These are phyloP conservation scores for Paracyclopina nana DNA, from an alignment of 1,140 invertebrate genomes.

Conservation along the genomic window DNA sequence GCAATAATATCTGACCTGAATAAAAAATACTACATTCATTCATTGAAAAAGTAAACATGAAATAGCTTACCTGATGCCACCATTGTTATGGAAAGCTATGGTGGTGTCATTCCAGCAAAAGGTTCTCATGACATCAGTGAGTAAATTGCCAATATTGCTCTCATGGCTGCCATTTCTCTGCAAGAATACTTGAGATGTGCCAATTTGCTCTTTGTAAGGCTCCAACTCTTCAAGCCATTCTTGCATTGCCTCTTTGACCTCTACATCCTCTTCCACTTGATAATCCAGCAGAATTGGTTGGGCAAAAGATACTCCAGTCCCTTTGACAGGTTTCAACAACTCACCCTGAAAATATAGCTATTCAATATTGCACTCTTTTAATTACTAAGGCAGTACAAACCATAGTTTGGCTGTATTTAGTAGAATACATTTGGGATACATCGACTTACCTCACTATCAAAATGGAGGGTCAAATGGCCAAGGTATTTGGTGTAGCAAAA, in stretches of 20 bases:
- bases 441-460: too few relatives aligned
- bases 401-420: too few relatives aligned
- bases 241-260: conserved; percentile 1
- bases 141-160: conserved; percentile 11
- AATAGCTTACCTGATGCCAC: too few relatives aligned
- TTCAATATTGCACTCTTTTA: too few relatives aligned
- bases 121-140: conserved; percentile 10
- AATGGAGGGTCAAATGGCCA: conserved; percentile 47
- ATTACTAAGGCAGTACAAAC: too few relatives aligned
- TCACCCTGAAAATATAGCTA: too few relatives aligned
- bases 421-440: too few relatives aligned
- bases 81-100: conserved; percentile 15
- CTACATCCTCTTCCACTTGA: neutral
- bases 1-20: neutral
- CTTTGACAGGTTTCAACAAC: conserved; percentile 1
- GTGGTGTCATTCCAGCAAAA: neutral
- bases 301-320: neutral
- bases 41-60: too few relatives aligned
- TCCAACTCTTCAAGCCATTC: neutral
- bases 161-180: neutral
- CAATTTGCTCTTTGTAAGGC: neutral
- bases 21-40: too few relatives aligned
- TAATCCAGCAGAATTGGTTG: conserved; percentile 6
- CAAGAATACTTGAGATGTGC: neutral
- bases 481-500: conserved; percentile 80